phyloP scores from a whole-genome alignment of 2,797 vertebrate species.

The Brachyrhaphis roseni region DNA sequence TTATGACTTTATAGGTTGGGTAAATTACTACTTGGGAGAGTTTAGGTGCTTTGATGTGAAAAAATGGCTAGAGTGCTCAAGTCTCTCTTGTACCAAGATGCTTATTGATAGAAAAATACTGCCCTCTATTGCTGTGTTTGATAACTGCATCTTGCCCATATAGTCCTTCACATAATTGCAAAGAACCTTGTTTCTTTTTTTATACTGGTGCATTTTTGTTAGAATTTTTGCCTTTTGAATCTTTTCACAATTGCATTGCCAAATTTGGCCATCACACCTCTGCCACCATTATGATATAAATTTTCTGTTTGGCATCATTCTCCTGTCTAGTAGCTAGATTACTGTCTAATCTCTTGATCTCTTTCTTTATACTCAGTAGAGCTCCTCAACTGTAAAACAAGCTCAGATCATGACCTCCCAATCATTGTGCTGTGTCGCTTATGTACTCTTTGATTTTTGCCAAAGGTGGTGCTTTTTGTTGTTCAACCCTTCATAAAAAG shows the following conservation, averaged over 20 bases:
- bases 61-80: not conserved
- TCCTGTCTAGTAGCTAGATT: not conserved
- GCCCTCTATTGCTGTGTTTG: constrained; percentile 55
- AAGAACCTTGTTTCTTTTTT: not conserved
- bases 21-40: constrained; percentile 35
- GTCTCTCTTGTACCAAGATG: not conserved
- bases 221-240: not conserved
- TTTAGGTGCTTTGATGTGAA: constrained; percentile 7
- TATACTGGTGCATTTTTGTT: not conserved
- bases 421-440: not conserved
- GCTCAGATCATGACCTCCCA: not conserved
- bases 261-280: not conserved
- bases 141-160: constrained; percentile 31
- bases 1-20: constrained; percentile 28
- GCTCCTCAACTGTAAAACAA: not conserved
- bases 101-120: constrained; percentile 39
- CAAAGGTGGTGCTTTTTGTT: not conserved
- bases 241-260: not conserved
- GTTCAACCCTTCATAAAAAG: not conserved
- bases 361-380: not conserved
- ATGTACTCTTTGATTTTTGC: not conserved
- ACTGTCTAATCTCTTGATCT: not conserved
- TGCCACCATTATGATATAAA: not conserved
- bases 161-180: not conserved
- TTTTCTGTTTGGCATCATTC: not conserved